A percentile compares a stretch with the other conserved stretches of the same genome.
Conservation (phyloP, 1,140 invertebrate genomes). For the Drosophila albomicans region DNA sequence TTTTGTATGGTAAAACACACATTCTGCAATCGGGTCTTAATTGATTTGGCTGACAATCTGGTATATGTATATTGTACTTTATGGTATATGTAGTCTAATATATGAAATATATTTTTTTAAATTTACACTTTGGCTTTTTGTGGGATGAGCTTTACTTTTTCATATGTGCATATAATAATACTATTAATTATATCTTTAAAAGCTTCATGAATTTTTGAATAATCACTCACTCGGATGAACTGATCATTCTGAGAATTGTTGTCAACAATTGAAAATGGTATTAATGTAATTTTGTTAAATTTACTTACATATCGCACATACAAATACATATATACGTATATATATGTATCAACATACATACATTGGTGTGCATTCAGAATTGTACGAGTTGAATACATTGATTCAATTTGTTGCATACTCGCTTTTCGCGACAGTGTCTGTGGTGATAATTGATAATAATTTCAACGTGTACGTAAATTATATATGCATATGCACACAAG, state of each 20-base stretch:
- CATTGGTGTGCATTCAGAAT: slow-evolving; percentile 26
- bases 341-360: background rate
- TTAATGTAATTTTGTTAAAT: slow-evolving; percentile 65
- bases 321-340: slow-evolving; percentile 43
- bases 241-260: slow-evolving; percentile 3
- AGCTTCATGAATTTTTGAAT: no score
- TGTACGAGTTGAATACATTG: slow-evolving; percentile 53
- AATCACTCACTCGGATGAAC: no score
- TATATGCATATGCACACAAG: slow-evolving; percentile 17
- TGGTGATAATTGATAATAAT: slow-evolving; percentile 50
- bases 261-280: slow-evolving; percentile 41
- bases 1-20: no score
- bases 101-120: no score
- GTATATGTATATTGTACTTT: no score
- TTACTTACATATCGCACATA: slow-evolving; percentile 48
- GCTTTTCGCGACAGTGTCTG: slow-evolving; percentile 15
- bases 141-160: no score
- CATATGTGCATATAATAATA: no score
- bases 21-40: no score
- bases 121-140: no score
- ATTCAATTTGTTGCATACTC: slow-evolving; percentile 57
- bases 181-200: no score
- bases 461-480: slow-evolving; percentile 38
- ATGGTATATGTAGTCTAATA: no score
- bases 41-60: no score